phyloP scores from a whole-genome alignment of 2,797 vertebrate species.

The Leptatherina wallacei region DNA sequence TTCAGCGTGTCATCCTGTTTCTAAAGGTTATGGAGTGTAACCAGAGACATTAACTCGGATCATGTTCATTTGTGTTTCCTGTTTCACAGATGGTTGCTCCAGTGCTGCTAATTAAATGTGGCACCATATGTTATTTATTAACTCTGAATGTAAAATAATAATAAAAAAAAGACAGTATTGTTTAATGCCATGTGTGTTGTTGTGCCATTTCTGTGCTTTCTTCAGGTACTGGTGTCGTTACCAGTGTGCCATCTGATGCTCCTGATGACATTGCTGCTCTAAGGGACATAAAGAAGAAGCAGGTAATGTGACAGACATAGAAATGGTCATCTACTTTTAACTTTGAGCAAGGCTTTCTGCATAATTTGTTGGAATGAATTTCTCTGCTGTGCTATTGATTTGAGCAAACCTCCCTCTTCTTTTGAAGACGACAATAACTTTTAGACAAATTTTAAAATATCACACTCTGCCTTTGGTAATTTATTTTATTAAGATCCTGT shows the following conservation, averaged over 20 bases:
- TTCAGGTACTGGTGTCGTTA: conserved; percentile 93
- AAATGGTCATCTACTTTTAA: neutral
- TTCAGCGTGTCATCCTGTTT: conserved; percentile 9
- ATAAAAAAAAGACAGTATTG: neutral
- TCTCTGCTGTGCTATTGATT: neutral
- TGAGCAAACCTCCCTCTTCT: neutral
- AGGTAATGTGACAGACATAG: conserved; percentile 73
- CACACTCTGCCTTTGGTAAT: neutral
- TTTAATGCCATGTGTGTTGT: neutral
- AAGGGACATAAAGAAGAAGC: conserved; percentile 96
- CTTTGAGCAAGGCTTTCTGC: neutral
- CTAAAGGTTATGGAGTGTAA: conserved; percentile 8
- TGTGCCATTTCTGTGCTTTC: conserved; percentile 12
- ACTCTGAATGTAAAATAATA: conserved; percentile 1
- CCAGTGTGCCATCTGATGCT: conserved; percentile 95
- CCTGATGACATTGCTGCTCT: conserved; percentile 96
- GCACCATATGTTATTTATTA: neutral
- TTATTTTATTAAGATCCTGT: neutral
- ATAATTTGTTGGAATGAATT: neutral
- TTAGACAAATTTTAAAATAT: neutral
- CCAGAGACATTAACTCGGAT: conserved; percentile 1
- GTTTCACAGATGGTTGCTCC: conserved; percentile 5
- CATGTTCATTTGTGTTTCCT: conserved; percentile 9
- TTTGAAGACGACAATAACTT: neutral
- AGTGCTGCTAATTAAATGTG: conserved; percentile 18